Base-by-base conservation (phyloP, 2,797 vertebrate genomes). In the Leuciscus waleckii region DNA sequence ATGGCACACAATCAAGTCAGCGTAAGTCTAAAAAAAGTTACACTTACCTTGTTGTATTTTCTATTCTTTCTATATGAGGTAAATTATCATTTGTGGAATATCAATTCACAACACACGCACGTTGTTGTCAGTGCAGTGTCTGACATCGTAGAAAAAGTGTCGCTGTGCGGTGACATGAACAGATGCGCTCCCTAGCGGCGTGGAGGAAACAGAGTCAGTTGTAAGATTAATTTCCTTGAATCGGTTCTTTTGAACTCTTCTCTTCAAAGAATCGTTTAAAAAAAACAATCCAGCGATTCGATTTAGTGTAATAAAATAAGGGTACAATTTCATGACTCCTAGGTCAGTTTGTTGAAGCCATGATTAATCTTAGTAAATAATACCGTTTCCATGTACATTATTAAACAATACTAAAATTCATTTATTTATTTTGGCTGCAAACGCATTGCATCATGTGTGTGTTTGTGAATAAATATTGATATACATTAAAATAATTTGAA, bases 41-140 rank as follows among this genome's bases (percentile, higher is more conserved):
- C 56, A 58, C 65, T n/a, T 61, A 79, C 83, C 75, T 58, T 23
- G 37, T 13, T 23, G 81, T 70, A 4, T 56, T 43, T 26, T 35
- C 51, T 2, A 32, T 56, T 29, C 63, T 35, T 54, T 82, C 35
- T 76, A 73, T 17, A 29, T 29, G n/a, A 46, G n/a, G 10, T 67
- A 51, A 56, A 81, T 26, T 21, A 35, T 13, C 73, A 80, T 39
- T 29, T 19, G 37, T 0, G 6, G 9, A 5, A 70, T 49, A 54
- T 46, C 41, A 37, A 41, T 70, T 58, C 35, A 81, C 51, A 84
- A 87, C 85, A 88, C 32, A 81, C 41, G 32, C 91, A 91, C 89
- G 91, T 84, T 89, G 89, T 86, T 85, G 73, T 82, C 84, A 80
- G 70, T 75, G 54, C 23, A 79, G 58, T 70, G 16, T 88, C 41